phyloP scores from a whole-genome alignment of 2,888 invertebrate species.

The Harmothoe impar region DNA sequence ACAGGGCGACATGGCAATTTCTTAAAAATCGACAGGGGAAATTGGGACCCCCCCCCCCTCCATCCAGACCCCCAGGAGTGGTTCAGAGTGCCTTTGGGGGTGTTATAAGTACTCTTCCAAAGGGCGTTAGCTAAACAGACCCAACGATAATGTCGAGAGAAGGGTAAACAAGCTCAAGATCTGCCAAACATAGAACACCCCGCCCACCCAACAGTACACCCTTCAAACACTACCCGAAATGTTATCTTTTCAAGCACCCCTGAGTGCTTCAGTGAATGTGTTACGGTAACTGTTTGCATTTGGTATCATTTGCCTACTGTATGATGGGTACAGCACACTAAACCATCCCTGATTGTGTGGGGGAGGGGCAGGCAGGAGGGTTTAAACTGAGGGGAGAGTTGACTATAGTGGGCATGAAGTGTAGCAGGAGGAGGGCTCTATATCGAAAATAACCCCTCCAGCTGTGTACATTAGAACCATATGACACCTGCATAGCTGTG shows the following conservation, averaged over 20 bases:
- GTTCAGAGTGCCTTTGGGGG: neutral
- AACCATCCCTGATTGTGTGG: neutral
- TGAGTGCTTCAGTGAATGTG: neutral
- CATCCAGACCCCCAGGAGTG: too few species aligned
- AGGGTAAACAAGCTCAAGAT: slow-evolving; percentile 11
- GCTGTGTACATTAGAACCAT: slow-evolving; percentile 11
- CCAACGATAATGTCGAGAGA: neutral
- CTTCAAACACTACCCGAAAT: neutral
- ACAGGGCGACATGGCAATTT: too few species aligned
- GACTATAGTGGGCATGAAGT: neutral
- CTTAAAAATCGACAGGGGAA: too few species aligned
- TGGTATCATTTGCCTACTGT: neutral
- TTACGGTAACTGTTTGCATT: slow-evolving; percentile 7
- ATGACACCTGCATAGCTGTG: slow-evolving; percentile 1
- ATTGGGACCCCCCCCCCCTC: too few species aligned
- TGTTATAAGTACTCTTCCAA: neutral
- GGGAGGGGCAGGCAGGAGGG: neutral
- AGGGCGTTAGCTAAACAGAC: neutral
- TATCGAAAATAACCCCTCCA: neutral
- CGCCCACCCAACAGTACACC: neutral
- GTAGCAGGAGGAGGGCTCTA: neutral
- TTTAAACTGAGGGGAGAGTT: neutral
- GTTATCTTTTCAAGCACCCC: slow-evolving; percentile 31
- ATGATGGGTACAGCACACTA: neutral
- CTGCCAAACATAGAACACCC: neutral